These are phyloP conservation scores for Plebejus anna DNA, from an alignment of 2,888 invertebrate genomes.

Conservation along the genomic window DNA sequence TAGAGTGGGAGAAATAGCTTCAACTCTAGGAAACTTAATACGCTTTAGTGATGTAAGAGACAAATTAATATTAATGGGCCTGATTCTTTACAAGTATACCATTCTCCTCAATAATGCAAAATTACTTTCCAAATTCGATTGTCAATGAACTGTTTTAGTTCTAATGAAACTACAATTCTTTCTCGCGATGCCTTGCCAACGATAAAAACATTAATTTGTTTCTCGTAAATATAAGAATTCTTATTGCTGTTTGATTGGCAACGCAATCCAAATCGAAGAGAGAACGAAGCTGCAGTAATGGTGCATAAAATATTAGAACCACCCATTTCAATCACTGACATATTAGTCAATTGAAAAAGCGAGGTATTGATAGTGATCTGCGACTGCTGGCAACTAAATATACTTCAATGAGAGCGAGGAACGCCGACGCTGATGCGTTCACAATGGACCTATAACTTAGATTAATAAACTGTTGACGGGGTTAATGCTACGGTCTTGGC, in stretches of 20 bases:
- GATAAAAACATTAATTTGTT: no score
- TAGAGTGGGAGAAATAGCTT: background rate
- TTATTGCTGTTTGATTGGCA: background rate
- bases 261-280: background rate
- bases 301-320: background rate
- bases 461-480: constrained; percentile 36
- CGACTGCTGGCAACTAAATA: constrained; percentile 32
- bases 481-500: constrained; percentile 30
- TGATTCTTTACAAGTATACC: no score
- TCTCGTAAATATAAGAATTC: no score
- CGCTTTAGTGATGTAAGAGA: no score
- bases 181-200: no score
- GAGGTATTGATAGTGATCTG: constrained; percentile 36
- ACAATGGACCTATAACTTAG: constrained; percentile 41
- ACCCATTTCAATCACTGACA: constrained; percentile 1
- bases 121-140: no score
- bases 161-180: no score
- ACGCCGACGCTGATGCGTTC: constrained; percentile 31
- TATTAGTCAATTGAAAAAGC: constrained; percentile 10
- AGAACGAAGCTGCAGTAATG: background rate
- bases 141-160: no score
- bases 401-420: constrained; percentile 34
- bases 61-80: no score
- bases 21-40: no score
- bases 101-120: no score